Conservation (phyloP, 2,888 invertebrate genomes). For the Bellardia bayeri region DNA sequence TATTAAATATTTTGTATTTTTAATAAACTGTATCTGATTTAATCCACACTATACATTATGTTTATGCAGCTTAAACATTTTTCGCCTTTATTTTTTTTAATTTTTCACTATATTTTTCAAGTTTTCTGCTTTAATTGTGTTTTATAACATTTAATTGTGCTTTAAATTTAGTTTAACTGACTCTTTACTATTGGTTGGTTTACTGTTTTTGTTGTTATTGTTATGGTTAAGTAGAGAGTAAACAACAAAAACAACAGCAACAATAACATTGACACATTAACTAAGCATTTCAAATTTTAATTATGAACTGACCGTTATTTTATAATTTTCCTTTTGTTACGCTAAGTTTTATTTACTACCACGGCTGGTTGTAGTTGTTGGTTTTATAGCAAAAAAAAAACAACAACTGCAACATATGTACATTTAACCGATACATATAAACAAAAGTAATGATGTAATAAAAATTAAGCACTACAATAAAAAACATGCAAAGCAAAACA, state of each 20-base stretch:
- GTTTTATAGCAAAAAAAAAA: neutral
- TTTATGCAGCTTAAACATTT: no score
- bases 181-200: neutral
- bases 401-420: neutral
- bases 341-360: neutral
- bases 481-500: no score
- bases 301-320: conserved; percentile 51
- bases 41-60: no score
- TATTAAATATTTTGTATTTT: no score
- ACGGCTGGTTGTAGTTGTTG: neutral
- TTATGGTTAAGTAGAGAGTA: neutral
- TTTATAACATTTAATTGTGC: conserved; percentile 38
- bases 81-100: no score
- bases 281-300: conserved; percentile 42
- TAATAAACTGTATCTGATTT: no score
- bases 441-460: conserved; percentile 48
- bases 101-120: neutral
- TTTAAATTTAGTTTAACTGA: conserved; percentile 33
- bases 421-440: neutral
- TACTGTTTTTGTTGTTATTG: neutral
- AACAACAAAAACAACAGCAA: neutral
- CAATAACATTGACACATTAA: conserved; percentile 14
- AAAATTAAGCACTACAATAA: conserved; percentile 1
- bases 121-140: conserved; percentile 24
- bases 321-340: conserved; percentile 21